phyloP scores from a whole-genome alignment of 2,888 invertebrate genomes.

The Molorchus minor region DNA sequence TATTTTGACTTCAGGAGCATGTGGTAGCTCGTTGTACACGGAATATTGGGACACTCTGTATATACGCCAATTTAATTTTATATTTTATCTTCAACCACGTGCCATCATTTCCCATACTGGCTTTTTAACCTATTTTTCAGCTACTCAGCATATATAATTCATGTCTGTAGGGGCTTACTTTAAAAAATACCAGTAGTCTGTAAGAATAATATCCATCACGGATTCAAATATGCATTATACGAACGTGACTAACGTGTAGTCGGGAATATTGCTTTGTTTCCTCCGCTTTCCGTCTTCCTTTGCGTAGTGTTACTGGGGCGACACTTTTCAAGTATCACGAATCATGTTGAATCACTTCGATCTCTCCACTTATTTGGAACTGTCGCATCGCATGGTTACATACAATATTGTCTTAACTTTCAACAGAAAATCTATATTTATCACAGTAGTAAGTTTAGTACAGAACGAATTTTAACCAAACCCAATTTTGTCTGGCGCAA shows the following conservation, averaged over 20 bases:
- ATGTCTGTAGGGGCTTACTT: neutral
- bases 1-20: too few relatives aligned
- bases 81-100: too few relatives aligned
- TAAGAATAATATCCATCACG: constrained; percentile 3
- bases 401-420: too few relatives aligned
- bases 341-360: constrained; percentile 27
- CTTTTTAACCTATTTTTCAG: neutral
- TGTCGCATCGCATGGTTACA: neutral
- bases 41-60: too few relatives aligned
- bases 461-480: too few relatives aligned
- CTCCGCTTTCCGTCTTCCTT: constrained; percentile 8
- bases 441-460: too few relatives aligned
- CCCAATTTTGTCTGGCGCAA: too few relatives aligned
- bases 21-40: too few relatives aligned
- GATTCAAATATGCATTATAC: constrained; percentile 18
- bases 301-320: constrained; percentile 18
- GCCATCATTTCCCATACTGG: too few relatives aligned
- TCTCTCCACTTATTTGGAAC: constrained; percentile 17
- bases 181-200: constrained; percentile 1
- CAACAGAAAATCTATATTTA: too few relatives aligned
- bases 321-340: constrained; percentile 20
- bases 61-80: too few relatives aligned
- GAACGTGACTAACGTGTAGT: constrained; percentile 22
- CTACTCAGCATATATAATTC: neutral
- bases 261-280: constrained; percentile 14